Base-by-base conservation (phyloP, 2,797 vertebrate genomes). In the Uromys caudimaculatus region DNA sequence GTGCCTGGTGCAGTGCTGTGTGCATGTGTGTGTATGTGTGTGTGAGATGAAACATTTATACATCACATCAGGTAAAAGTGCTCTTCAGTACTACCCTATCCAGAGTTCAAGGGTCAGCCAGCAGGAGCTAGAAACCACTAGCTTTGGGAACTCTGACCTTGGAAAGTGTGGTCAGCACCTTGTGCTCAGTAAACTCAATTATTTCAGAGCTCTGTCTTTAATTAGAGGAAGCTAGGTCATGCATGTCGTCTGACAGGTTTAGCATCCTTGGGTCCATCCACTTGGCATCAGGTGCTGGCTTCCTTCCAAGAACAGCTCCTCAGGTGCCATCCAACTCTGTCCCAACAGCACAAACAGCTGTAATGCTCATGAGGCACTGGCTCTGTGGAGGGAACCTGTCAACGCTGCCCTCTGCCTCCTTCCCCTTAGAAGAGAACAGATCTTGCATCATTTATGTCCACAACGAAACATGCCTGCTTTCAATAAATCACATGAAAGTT, bases 61-160 rank as follows among this genome's bases (percentile, higher is more conserved):
- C 92, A 62, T 97, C 95, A 79, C 94, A 47, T 95, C 91, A 90
- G 90, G 86, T 92, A 71, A 85, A 85, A 89, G 44, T 38, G n/a
- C 76, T 95, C 62, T 93, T 71, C 83, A 9, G 78, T 83, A 47
- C 47, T 85, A 2, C 75, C 89, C 54, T 77, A 24, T 87, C 93
- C 84, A 84, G 90, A 92, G 87, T 44, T 76, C 86, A 47, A 71
- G 81, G 85, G 82, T 73, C 78, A 1, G 62, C n/a, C 1, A 38
- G 71, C 93, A 54, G 27, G 69, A 93, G 50, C 75, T 56, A 50
- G 71, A 71, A 83, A 88, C 58, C 29, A 13, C 38, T 91, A 94
- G 85, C 35, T 60, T 24, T 14, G 29, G 82, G 84, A 86, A 38
- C 23, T 52, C 73, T 32, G 41, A 85, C 77, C 87, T 90, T 47